These are phyloP conservation scores for Leptopilina clavipes DNA, from an alignment of 1,140 invertebrate genomes.

Conservation along the genomic window DNA sequence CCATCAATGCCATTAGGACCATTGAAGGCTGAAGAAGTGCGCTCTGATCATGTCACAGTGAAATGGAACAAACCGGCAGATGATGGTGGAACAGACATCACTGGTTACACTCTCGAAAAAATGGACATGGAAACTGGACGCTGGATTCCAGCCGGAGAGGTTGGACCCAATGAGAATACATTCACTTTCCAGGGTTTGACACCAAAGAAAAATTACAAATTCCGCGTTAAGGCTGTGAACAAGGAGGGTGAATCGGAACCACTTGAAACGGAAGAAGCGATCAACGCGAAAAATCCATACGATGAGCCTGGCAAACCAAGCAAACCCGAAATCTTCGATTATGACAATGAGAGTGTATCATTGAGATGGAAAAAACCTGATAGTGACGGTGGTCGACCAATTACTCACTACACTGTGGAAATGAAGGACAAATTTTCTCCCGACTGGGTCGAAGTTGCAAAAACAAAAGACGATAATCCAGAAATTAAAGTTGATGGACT, in stretches of 20 bases:
- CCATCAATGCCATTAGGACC: constrained; percentile 90
- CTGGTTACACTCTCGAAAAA: constrained; percentile 97
- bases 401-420: constrained; percentile 95
- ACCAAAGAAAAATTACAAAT: constrained; percentile 98
- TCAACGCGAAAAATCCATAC: constrained; percentile 97
- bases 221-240: constrained; percentile 98
- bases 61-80: constrained; percentile 97
- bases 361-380: constrained; percentile 93
- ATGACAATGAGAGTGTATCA: constrained; percentile 92
- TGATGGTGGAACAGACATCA: constrained; percentile 93
- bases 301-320: constrained; percentile 91
- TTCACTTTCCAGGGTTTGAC: constrained; percentile 95
- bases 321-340: constrained; percentile 94
- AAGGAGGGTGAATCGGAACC: constrained; percentile 99
- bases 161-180: constrained; percentile 85
- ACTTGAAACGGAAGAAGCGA: constrained; percentile 90
- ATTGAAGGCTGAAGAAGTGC: constrained; percentile 89
- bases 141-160: constrained; percentile 94
- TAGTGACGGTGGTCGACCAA: constrained; percentile 95
- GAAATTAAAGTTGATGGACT: constrained; percentile 89
- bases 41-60: constrained; percentile 93
- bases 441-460: constrained; percentile 91
- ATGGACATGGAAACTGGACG: constrained; percentile 94
- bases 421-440: constrained; percentile 95
- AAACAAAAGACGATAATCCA: constrained; percentile 85